Evolutionary conservation across 2,888 invertebrate species (phyloP).

Genomic region (Lamellibrachia columna): DNA sequence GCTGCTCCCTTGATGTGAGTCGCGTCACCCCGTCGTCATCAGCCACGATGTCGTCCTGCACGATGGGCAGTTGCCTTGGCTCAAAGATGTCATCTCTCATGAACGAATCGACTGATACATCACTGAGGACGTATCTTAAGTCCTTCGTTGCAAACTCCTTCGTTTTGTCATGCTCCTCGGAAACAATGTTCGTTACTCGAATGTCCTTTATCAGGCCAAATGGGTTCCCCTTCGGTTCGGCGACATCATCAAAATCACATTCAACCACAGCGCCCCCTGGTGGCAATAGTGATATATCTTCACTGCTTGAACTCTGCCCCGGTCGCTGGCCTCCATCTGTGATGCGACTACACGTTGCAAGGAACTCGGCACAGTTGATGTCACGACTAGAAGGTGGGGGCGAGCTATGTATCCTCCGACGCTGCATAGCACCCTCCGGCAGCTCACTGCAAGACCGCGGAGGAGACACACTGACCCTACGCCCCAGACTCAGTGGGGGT

Average conservation of each 20-base stretch:
- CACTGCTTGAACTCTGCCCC: neutral
- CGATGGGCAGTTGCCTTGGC: neutral
- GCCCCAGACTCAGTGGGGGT: neutral
- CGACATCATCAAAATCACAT: neutral
- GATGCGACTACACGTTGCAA: neutral
- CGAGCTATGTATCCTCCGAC: constrained; percentile 13
- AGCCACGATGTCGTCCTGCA: neutral
- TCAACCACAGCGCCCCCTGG: neutral
- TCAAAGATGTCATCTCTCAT: neutral
- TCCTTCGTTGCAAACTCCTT: constrained; percentile 47
- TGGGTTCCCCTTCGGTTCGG: constrained; percentile 29
- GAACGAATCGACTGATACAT: constrained; percentile 22
- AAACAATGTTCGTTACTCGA: constrained; percentile 60
- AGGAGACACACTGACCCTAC: neutral
- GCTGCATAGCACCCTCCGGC: neutral
- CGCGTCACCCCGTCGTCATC: neutral
- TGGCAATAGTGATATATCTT: neutral
- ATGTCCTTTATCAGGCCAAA: constrained; percentile 64
- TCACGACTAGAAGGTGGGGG: constrained; percentile 14
- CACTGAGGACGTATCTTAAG: constrained; percentile 26
- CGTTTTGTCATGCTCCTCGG: constrained; percentile 58
- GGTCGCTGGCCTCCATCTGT: neutral
- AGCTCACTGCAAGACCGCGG: neutral
- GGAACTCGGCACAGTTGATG: neutral
- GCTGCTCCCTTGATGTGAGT: neutral